phyloP scores from a whole-genome alignment of 2,888 invertebrate genomes.

The Eupithecia vulgata region DNA sequence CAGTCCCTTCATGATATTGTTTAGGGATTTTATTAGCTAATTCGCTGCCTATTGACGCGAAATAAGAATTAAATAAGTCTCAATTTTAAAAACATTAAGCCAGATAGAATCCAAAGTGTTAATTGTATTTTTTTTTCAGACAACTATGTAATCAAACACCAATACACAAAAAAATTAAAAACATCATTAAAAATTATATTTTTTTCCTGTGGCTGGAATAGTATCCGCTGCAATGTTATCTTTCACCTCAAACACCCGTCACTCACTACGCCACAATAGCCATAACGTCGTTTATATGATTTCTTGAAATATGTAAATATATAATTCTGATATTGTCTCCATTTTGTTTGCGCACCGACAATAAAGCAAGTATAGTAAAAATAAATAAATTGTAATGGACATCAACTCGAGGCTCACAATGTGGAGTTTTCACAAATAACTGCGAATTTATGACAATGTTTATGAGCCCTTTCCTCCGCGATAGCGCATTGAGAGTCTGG shows the following conservation, averaged over 20 bases:
- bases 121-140: not conserved
- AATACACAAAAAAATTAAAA: not conserved
- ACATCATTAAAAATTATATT: not conserved
- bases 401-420: conserved; percentile 43
- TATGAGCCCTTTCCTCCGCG: conserved; percentile 67
- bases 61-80: no score
- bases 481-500: conserved; percentile 76
- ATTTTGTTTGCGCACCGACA: conserved; percentile 10
- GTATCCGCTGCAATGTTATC: not conserved
- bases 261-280: not conserved
- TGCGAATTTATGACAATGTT: conserved; percentile 75
- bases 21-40: no score
- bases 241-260: not conserved
- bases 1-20: no score
- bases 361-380: conserved; percentile 45
- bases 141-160: no score
- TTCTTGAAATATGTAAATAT: not conserved
- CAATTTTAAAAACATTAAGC: not conserved
- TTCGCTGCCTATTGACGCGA: no score
- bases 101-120: not conserved
- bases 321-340: not conserved
- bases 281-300: not conserved
- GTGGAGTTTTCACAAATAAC: conserved; percentile 68
- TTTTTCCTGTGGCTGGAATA: not conserved
- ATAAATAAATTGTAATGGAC: conserved; percentile 46